Evolutionary conservation across 2,888 invertebrate genomes (phyloP).

Genomic region (Orthosia incerta): DNA sequence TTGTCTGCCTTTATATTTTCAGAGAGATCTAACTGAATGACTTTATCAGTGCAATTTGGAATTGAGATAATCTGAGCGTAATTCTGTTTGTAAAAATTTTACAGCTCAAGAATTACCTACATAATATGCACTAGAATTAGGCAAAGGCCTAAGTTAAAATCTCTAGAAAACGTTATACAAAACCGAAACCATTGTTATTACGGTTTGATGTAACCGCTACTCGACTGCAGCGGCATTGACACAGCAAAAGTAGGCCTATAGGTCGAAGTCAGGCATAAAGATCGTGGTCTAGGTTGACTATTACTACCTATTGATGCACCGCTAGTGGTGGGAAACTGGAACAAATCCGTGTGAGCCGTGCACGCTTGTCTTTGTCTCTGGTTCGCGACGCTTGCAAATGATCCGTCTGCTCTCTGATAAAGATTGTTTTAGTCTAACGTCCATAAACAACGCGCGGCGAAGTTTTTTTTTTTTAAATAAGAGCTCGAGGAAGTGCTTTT

Average conservation of each 20-base stretch:
- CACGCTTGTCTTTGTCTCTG: conserved; percentile 54
- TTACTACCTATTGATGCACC: conserved; percentile 33
- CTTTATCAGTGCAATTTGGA: conserved; percentile 24
- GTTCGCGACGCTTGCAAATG: conserved; percentile 23
- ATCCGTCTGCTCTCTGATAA: conserved; percentile 8
- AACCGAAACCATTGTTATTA: not conserved
- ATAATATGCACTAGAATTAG: not conserved
- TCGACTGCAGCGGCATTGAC: conserved; percentile 45
- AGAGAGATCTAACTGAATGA: conserved; percentile 20
- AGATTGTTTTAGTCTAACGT: not conserved
- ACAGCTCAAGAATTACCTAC: conserved; percentile 6
- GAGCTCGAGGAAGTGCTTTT: not conserved
- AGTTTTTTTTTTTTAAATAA: conserved; percentile 1
- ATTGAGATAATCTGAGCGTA: conserved; percentile 19
- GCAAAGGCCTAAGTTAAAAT: not conserved
- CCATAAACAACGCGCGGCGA: not conserved
- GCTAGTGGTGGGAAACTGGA: conserved; percentile 50
- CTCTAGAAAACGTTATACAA: not conserved
- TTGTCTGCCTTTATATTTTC: conserved; percentile 3
- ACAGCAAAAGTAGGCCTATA: conserved; percentile 49
- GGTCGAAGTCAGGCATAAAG: conserved; percentile 47
- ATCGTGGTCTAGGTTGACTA: conserved; percentile 40
- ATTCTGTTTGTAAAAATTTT: conserved; percentile 13
- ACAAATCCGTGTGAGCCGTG: conserved; percentile 59
- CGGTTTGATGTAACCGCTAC: conserved; percentile 15